phyloP scores from a whole-genome alignment of 1,140 invertebrate genomes.

The Leptinotarsa lineolata region DNA sequence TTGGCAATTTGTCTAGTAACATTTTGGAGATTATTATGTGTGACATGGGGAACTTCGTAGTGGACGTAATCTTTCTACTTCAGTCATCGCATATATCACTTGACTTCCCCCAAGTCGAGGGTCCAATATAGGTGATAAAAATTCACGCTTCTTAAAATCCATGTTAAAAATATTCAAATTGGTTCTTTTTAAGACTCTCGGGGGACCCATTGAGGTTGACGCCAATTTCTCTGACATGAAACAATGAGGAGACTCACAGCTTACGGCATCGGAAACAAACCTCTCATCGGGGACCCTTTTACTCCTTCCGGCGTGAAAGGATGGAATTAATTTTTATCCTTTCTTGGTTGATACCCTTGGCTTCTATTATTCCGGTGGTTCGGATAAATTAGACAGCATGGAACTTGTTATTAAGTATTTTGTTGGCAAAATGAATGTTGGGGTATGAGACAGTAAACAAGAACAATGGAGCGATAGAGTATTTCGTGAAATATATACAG shows the following conservation, averaged over 20 bases:
- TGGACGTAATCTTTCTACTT: constrained; percentile 34
- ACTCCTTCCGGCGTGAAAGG: constrained; percentile 48
- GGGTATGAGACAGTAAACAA: too few relatives aligned
- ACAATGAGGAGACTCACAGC: constrained; percentile 49
- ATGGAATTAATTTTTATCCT: constrained; percentile 48
- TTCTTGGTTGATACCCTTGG: not conserved
- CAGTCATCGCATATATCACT: constrained; percentile 41
- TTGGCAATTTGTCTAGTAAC: constrained; percentile 17
- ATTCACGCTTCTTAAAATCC: constrained; percentile 59
- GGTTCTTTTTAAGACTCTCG: constrained; percentile 56
- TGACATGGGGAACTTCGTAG: constrained; percentile 10
- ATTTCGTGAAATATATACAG: too few relatives aligned
- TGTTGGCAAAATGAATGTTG: too few relatives aligned
- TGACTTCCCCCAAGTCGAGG: constrained; percentile 33
- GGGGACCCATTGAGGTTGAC: constrained; percentile 58
- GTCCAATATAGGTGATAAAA: constrained; percentile 50
- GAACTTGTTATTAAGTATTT: too few relatives aligned
- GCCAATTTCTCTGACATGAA: constrained; percentile 59
- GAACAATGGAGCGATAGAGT: too few relatives aligned
- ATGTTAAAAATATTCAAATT: constrained; percentile 60
- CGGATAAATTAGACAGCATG: too few relatives aligned
- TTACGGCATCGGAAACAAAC: constrained; percentile 42
- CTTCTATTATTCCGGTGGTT: too few relatives aligned
- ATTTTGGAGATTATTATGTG: constrained; percentile 21
- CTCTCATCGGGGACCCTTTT: constrained; percentile 45